Evolutionary conservation across 1,140 invertebrate species (phyloP), one percentile per base, ranked within the genome.

Genomic region (Macrosteles quadrilineatus): DNA sequence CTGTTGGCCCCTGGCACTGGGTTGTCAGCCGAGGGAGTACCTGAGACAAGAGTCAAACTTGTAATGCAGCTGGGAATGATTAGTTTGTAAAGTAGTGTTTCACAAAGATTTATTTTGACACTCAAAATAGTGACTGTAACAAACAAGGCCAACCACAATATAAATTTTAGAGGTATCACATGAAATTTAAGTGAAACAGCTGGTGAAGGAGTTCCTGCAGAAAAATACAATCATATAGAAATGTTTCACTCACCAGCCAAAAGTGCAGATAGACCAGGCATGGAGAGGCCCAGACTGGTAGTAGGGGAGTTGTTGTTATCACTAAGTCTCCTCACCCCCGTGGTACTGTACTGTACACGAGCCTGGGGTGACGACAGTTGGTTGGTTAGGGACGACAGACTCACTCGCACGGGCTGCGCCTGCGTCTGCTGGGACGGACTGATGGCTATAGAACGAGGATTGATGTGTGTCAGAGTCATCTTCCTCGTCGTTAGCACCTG

Each of bases 1-100:
- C 85, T 85, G 17, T 74, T 71, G 31, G 85, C 81, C 63, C 84
- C 83, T 31, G 82, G 83, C 68, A 85, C 82, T 55, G 86, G 83
- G 78, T 85, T 83, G 75, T 87, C 85, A 40, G 87, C 85, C 50
- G 87, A 83, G 45, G 85, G 84, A 45, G 87, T 85, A 53, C 85
- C 85, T 80, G 47, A 9, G 17, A 40, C 36, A 40, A n/a, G n/a
- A n/a, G n/a, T n/a, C n/a, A n/a, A n/a, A n/a, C n/a, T n/a, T n/a
- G n/a, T n/a, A n/a, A n/a, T n/a, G n/a, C n/a, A n/a, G n/a, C n/a
- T n/a, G n/a, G n/a, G n/a, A n/a, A n/a, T n/a, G n/a, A n/a, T n/a
- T n/a, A n/a, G n/a, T n/a, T n/a, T n/a, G n/a, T n/a, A n/a, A n/a
- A n/a, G n/a, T n/a, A n/a, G n/a, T n/a, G n/a, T n/a, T n/a, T n/a